A percentile compares a stretch with the other conserved stretches of the same genome.
These are phyloP conservation scores for Eudyptes chrysolophus DNA, from an alignment of 2,113 vertebrate genomes.

Conservation along the genomic window DNA sequence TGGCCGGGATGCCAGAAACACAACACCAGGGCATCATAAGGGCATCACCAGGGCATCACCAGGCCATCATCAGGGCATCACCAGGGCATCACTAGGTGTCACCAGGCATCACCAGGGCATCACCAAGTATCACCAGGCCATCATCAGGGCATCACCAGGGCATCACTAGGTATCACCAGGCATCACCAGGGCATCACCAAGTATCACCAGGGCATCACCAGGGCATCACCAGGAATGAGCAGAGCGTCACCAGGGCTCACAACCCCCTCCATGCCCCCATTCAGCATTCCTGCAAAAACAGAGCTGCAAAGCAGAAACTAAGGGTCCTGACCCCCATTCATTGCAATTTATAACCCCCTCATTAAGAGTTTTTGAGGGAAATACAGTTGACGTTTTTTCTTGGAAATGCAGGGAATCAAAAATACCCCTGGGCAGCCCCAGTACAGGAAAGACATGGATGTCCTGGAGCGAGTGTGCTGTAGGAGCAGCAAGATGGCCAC, in stretches of 20 bases:
- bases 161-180: neutral
- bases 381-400: neutral
- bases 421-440: too few species aligned
- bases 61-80: too few species aligned
- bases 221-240: too few species aligned
- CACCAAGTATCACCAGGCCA: neutral
- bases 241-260: neutral
- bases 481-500: neutral
- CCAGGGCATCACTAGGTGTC: too few species aligned
- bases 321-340: neutral
- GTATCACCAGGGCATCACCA: neutral
- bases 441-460: neutral
- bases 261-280: too few species aligned
- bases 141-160: neutral
- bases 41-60: too few species aligned
- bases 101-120: too few species aligned
- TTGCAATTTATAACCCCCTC: neutral
- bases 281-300: neutral
- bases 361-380: neutral
- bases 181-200: neutral
- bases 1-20: neutral
- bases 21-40: too few species aligned
- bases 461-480: neutral
- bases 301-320: neutral
- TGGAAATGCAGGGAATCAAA: neutral